Conservation (phyloP, 2,113 vertebrate species). For the Hydropotes inermis region DNA sequence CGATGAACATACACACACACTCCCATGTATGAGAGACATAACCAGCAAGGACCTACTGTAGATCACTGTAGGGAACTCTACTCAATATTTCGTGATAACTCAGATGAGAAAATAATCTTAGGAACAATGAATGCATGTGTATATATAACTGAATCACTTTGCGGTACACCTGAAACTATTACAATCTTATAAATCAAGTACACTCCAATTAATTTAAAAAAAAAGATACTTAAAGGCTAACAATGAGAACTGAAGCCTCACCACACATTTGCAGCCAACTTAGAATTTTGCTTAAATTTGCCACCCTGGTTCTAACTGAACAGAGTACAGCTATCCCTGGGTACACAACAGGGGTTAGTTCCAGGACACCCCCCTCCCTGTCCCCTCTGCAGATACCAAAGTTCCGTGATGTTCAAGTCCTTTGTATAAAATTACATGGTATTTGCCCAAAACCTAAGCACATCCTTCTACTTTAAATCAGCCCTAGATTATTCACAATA, state of each 20-base stretch:
- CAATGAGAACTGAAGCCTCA: not conserved
- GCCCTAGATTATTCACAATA: not conserved
- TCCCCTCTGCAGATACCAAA: not conserved
- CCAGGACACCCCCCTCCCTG: not conserved
- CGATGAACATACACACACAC: not conserved
- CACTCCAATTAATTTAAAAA: not conserved
- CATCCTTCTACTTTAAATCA: not conserved
- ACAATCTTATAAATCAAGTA: not conserved
- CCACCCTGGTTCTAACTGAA: not conserved
- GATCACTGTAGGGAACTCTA: not conserved
- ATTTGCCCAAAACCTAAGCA: not conserved
- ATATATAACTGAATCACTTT: not conserved
- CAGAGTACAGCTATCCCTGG: not conserved
- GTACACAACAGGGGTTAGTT: not conserved
- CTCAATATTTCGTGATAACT: not conserved
- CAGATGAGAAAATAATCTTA: not conserved
- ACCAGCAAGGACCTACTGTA: not conserved
- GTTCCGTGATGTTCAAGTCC: not conserved
- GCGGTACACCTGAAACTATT: not conserved
- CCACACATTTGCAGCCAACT: not conserved
- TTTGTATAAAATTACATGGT: not conserved
- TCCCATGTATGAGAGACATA: not conserved
- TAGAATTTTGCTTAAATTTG: not conserved
- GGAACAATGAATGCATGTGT: not conserved
- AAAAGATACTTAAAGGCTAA: not conserved